Evolutionary conservation across 2,113 vertebrate genomes (phyloP).

Genomic region (Campylomormyrus tamandua): DNA sequence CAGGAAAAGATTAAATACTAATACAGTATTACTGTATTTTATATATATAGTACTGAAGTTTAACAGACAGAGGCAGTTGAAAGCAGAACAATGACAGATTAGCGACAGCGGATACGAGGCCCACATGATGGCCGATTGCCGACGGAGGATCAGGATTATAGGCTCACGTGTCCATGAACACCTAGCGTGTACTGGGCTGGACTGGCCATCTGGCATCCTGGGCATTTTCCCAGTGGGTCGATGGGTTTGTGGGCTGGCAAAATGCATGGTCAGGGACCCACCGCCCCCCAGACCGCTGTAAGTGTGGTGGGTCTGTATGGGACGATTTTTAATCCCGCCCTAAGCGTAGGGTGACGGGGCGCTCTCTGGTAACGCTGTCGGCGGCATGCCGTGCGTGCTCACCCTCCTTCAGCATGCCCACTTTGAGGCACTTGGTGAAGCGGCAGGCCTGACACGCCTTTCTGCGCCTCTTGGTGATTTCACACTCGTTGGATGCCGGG

Average conservation of each 20-base stretch:
- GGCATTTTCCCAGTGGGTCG: background rate
- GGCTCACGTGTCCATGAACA: background rate
- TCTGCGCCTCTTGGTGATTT: conserved; percentile 84
- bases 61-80: background rate
- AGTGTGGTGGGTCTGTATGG: background rate
- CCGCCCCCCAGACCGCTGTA: too few species aligned
- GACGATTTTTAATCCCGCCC: background rate
- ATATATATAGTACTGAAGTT: background rate
- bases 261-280: background rate
- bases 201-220: background rate
- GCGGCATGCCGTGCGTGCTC: conserved; percentile 22
- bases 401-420: conserved; percentile 92
- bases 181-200: background rate
- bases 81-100: background rate
- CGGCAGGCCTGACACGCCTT: conserved; percentile 90
- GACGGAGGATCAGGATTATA: background rate
- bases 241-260: background rate
- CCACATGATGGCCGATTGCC: background rate
- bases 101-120: background rate
- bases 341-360: background rate
- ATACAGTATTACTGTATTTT: background rate
- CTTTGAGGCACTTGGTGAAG: conserved; percentile 90
- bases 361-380: too few species aligned
- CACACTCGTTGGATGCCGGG: conserved; percentile 83
- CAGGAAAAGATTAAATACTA: background rate